These are phyloP conservation scores for Hylyphantes graminicola DNA, from an alignment of 1,140 invertebrate species.

Conservation along the genomic window DNA sequence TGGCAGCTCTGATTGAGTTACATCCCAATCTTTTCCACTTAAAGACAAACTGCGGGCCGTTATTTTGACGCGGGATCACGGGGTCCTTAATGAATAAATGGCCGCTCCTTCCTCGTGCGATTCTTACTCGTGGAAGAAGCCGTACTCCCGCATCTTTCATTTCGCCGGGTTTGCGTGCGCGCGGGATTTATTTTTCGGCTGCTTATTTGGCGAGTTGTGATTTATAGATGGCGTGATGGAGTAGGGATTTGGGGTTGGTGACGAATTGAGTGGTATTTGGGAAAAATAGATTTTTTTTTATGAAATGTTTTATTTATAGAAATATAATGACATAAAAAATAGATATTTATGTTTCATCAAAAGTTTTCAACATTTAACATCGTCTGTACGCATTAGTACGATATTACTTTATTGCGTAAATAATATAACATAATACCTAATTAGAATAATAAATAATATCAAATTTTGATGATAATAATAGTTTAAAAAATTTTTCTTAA, in stretches of 20 bases:
- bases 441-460: no score
- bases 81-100: conserved; percentile 41
- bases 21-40: conserved; percentile 45
- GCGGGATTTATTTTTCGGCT: not conserved
- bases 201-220: not conserved
- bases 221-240: not conserved
- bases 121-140: conserved; percentile 24
- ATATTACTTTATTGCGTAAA: no score
- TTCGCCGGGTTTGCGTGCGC: not conserved
- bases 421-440: no score
- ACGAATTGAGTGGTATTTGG: not conserved
- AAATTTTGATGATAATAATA: no score
- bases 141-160: not conserved
- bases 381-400: no score
- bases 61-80: conserved; percentile 22
- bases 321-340: no score
- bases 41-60: conserved; percentile 32
- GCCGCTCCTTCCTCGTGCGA: not conserved
- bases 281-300: not conserved
- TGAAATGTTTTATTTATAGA: no score
- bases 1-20: conserved; percentile 46
- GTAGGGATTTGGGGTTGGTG: not conserved
- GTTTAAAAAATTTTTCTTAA: no score
- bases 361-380: no score
- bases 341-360: no score